Evolutionary conservation across 2,113 vertebrate genomes (phyloP).

Genomic region (Macrotus californicus): DNA sequence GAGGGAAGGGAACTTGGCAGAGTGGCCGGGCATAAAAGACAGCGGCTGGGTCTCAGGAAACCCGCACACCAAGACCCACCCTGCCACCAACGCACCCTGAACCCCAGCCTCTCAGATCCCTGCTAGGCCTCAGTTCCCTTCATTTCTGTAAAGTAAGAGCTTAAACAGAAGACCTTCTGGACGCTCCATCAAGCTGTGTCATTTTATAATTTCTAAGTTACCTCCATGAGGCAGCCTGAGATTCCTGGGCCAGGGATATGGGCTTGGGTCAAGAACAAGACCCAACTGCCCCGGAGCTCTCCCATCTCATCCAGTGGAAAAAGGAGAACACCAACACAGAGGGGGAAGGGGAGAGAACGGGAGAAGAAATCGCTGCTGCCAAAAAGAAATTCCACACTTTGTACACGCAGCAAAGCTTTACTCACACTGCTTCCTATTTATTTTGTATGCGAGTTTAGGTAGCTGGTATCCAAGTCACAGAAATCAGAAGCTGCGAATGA

Average conservation of each 20-base stretch:
- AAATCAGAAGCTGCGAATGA: constrained; percentile 28
- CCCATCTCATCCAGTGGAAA: neutral
- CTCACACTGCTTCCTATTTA: neutral
- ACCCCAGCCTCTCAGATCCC: neutral
- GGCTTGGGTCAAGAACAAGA: neutral
- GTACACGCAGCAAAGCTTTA: neutral
- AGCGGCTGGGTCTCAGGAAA: neutral
- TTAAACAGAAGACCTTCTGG: neutral
- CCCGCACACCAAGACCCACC: rapidly evolving
- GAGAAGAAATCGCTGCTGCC: neutral
- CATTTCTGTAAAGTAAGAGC: neutral
- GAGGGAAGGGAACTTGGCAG: neutral
- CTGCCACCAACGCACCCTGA: neutral
- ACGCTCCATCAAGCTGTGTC: no score
- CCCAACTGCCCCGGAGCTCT: neutral
- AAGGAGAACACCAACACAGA: neutral
- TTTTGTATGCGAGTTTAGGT: neutral
- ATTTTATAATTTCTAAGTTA: neutral
- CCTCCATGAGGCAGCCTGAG: neutral
- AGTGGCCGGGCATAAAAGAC: neutral
- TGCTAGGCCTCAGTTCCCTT: rapidly evolving
- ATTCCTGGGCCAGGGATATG: neutral
- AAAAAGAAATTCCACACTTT: neutral
- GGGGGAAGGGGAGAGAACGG: neutral
- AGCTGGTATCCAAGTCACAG: neutral